Base-by-base conservation (phyloP, 2,888 invertebrate genomes). In the Petrophora chlorosata region DNA sequence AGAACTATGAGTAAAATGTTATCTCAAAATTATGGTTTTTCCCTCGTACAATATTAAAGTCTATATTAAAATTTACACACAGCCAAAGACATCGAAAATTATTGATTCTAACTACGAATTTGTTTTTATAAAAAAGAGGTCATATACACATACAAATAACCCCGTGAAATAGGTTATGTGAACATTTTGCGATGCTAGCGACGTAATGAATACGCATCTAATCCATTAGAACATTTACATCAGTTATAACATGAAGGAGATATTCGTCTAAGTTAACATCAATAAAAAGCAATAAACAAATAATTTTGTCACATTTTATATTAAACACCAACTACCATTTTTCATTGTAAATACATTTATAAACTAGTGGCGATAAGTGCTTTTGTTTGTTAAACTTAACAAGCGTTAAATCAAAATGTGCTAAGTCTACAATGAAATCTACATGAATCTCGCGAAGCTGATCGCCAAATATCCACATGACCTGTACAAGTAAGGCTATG, bases 131-230 rank as follows among this genome's bases (percentile, higher is more conserved):
- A 79, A 84, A 84, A 81, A 67, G 68, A 65, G 66, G 72, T 73
- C 70, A 79, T 76, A 75, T 71, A 81, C 71, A 78, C 60, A 69
- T 70, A 81, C 72, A 73, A 77, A 73, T 73, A 70, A 73, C 73
- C 75, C 77, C 79, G 72, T 69, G 65, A 61, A 61, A 63, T 80
- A 90, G 90, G 89, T 88, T 76, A 90, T 90, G 90, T 90, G 90
- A 91, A 90, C 90, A 91, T 90, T 90, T 89, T 90, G 90, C 91
- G 90, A 90, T 90, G 86, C 86, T 87, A 89, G 85, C 89, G 89
- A 73, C 68, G 33, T 38, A 74, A 73, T 65, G 66, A 69, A 64
- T 62, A 75, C 71, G 72, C 70, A 69, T 58, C 49, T 49, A 43
- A 60, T 66, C 51, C 59, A 65, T 56, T 62, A 67, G 59, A 61